Percentiles rank a stretch among this genome's conserved stretches.
These are phyloP conservation scores for Hypotaenidia philippensis DNA, from an alignment of 2,797 vertebrate genomes.

Conservation along the genomic window DNA sequence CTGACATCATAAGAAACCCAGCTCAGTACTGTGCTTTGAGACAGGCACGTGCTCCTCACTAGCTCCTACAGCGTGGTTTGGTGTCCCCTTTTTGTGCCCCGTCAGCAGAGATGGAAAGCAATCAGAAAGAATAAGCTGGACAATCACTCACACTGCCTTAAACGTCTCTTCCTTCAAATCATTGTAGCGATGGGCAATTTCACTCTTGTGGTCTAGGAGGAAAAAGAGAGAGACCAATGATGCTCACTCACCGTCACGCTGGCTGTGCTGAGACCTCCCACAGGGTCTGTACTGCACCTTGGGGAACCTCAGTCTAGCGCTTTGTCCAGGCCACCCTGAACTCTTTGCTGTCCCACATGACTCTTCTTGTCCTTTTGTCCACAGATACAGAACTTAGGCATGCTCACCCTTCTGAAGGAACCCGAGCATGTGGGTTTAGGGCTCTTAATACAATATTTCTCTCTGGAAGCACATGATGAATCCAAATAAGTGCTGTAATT, in stretches of 20 bases:
- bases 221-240: neutral
- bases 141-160: slow-evolving; percentile 41
- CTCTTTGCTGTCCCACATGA: neutral
- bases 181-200: slow-evolving; percentile 50
- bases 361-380: neutral
- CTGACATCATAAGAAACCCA: neutral
- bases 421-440: neutral
- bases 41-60: neutral
- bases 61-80: neutral
- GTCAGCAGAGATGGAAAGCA: neutral
- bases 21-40: neutral
- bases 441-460: too few relatives aligned
- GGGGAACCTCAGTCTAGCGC: neutral
- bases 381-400: accelerated
- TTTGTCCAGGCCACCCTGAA: neutral
- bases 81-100: neutral
- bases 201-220: slow-evolving; percentile 57
- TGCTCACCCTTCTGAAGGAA: neutral
- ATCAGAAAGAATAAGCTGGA: neutral
- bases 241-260: accelerated
- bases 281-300: accelerated
- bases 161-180: slow-evolving; percentile 60
- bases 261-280: neutral
- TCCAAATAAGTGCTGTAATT: neutral
- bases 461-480: neutral